These are phyloP conservation scores for Trypoxylus dichotomus DNA, from an alignment of 1,140 invertebrate genomes.

Conservation along the genomic window DNA sequence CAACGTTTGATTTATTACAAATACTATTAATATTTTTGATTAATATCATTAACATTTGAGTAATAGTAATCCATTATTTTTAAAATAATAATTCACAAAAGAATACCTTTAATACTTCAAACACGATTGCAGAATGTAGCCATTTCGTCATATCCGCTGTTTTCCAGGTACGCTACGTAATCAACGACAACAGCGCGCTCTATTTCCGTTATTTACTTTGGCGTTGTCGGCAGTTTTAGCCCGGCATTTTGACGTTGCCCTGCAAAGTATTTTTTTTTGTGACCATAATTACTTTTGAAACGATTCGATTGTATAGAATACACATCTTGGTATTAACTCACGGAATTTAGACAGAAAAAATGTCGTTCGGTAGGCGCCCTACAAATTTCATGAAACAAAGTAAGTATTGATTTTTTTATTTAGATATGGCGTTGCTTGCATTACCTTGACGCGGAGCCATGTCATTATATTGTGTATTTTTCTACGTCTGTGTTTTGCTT, in stretches of 20 bases:
- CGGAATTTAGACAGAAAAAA: neutral
- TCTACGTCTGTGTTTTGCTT: neutral
- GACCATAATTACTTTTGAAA: no score
- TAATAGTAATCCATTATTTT: no score
- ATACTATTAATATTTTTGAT: no score
- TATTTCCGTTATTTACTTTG: neutral
- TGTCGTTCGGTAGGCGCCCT: neutral
- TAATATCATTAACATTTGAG: no score
- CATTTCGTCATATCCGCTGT: neutral
- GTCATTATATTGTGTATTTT: neutral
- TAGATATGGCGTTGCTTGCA: neutral
- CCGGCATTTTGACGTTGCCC: neutral
- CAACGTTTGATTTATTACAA: no score
- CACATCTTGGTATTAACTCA: no score
- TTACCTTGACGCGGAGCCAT: neutral
- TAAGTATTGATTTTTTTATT: slow-evolving; percentile 4
- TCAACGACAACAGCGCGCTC: neutral
- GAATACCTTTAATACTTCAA: no score
- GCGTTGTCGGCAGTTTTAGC: neutral
- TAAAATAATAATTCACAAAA: no score
- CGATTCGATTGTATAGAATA: no score
- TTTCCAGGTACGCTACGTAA: neutral
- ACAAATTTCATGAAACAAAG: neutral
- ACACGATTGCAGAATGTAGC: neutral
- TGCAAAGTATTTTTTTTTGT: neutral